Base-by-base conservation (phyloP, 2,888 invertebrate species). In the Sesia apiformis region DNA sequence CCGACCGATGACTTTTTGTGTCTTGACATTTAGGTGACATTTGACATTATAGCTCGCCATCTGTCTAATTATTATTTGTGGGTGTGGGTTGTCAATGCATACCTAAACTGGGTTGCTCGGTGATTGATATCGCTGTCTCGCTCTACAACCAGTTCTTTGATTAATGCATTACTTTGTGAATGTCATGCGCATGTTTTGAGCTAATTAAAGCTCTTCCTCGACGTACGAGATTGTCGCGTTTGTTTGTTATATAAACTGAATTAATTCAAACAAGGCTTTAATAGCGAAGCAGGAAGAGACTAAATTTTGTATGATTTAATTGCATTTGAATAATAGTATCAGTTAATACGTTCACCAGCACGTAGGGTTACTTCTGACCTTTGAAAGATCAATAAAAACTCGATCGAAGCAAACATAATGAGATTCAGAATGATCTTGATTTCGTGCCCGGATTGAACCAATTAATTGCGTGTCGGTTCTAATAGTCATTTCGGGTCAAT, bases 1-100 rank as follows among this genome's bases (percentile, higher is more conserved):
- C 70, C 73, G 74, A 73, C 72, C 74, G 70, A 69, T 77, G 73
- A 74, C 74, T 78, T 80, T 81, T 80, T 78, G 67, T 60, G 63
- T 56, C 43, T 57, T 85, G 88, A 81, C 87, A 87, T 88, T 88
- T 88, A 76, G 67, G 64, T 67, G 84, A 80, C 86, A 82, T 83
- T 86, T 88, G 88, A 88, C 88, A 88, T 88, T 88, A 78, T 76
- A 56, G 69, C 60, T 69, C 70, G 74, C 70, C 67, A 76, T 74
- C 72, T 70, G 73, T 82, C 82, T 85, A 85, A 85, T 86, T 82
- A 84, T 81, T 81, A 78, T 76, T 69, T 67, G 80, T 81, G 78
- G 85, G 86, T 79, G 86, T 82, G 76, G 75, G 74, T 73, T 79
- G 87, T 79, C 80, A 76, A 70, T 76, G 80, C 72, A 74, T 75